Base-by-base conservation (phyloP, 2,113 vertebrate genomes). In the Opisthocomus hoazin region DNA sequence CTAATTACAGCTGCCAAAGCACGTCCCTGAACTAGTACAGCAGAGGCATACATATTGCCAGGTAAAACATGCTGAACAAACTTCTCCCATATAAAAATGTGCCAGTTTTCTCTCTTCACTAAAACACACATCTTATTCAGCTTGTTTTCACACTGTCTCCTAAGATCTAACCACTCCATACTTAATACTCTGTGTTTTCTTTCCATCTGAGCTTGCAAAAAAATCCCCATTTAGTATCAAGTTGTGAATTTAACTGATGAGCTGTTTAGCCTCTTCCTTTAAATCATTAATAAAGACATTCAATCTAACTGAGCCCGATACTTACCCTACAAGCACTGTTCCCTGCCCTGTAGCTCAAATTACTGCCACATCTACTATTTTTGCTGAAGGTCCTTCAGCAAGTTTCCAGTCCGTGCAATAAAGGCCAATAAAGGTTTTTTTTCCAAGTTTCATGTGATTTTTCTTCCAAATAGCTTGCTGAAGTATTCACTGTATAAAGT, bases 341-440 rank as follows among this genome's bases (percentile, higher is more conserved):
- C 63, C 68, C 36, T 87, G 37, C 51, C 50, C 30, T 56, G 39
- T 39, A 94, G 73, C 70, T 94, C 89, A 89, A 73, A 87, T 93
- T 96, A 92, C 95, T 93, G 86, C 92, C 73, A 76, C 89, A 96
- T 93, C 53, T 65, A 91, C 89, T 96, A 79, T 60, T 94, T 95
- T 79, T 79, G 66, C 61, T 79, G 27, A 21, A 83, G 76, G 78
- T 76, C 50, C 65, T 87, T 95, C 84, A 94, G 80, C 48, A 89
- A 78, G 46, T 84, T 95, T 92, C 81, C 83, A 92, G 61, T 41
- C 66, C 37, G 23, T 61, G 41, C 57, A 92, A 61, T 65, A 92
- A 50, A 57, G 36, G 57, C 51, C 69, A 91, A 85, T 73, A 60
- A 84, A 83, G 11, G n/a, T n/a, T 24, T 20, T 41, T 37, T 84